Evolutionary conservation across 2,113 vertebrate genomes (phyloP).

Genomic region (Psittacara wagleri): DNA sequence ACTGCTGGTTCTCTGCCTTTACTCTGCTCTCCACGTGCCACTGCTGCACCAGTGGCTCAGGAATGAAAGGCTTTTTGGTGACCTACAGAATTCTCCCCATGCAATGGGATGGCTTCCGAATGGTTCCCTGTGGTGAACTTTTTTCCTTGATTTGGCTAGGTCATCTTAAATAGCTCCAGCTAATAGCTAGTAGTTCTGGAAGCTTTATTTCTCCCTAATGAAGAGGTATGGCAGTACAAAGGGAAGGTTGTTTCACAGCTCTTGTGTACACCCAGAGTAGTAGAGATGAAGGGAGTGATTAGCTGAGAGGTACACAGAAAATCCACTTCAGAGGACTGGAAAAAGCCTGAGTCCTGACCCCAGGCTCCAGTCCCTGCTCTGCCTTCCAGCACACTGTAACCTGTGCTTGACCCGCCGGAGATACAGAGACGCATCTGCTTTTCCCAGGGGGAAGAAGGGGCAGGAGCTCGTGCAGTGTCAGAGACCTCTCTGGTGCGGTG

Average conservation of each 20-base stretch:
- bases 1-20: background rate
- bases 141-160: background rate
- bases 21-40: background rate
- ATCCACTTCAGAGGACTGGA: background rate
- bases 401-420: background rate
- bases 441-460: background rate
- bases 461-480: background rate
- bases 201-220: background rate
- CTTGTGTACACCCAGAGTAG: background rate
- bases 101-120: constrained; percentile 9
- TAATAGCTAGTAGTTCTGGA: background rate
- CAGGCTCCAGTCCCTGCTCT: rapidly evolving
- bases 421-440: background rate
- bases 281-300: background rate
- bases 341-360: background rate
- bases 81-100: constrained; percentile 4
- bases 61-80: background rate
- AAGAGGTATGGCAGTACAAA: background rate
- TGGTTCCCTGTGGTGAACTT: background rate
- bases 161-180: background rate
- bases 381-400: rapidly evolving
- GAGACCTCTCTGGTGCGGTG: rapidly evolving
- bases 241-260: background rate
- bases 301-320: background rate
- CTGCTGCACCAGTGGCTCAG: background rate